These are phyloP conservation scores for Abrostola tripartita DNA, from an alignment of 2,888 invertebrate species.

Conservation along the genomic window DNA sequence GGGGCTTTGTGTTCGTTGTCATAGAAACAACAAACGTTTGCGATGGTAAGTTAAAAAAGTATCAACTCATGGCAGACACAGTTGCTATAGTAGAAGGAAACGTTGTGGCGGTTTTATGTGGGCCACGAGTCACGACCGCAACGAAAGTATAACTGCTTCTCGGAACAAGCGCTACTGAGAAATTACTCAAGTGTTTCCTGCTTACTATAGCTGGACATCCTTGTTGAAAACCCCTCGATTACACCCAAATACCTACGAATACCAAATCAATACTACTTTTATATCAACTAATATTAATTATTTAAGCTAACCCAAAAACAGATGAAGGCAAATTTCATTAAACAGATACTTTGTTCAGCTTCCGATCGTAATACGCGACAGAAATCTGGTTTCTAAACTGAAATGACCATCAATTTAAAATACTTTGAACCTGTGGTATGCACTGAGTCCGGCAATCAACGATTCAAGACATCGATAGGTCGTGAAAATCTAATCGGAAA, in stretches of 20 bases:
- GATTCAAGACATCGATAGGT: slow-evolving; percentile 44
- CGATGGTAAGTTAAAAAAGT: too few relatives aligned
- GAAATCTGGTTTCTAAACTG: too few relatives aligned
- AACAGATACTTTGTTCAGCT: too few relatives aligned
- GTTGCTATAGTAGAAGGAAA: slow-evolving; percentile 9
- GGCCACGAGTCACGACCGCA: slow-evolving; percentile 26
- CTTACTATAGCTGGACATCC: slow-evolving; percentile 8
- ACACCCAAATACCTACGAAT: background rate
- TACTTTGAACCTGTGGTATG: slow-evolving; percentile 22
- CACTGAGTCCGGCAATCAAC: slow-evolving; percentile 32
- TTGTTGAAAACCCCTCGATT: slow-evolving; percentile 23
- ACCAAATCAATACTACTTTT: too few relatives aligned
- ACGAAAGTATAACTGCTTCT: slow-evolving; percentile 41
- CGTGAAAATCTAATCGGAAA: slow-evolving; percentile 52
- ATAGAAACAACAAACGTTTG: too few relatives aligned
- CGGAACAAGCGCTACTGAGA: slow-evolving; percentile 20
- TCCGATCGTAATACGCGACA: too few relatives aligned
- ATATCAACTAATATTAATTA: too few relatives aligned
- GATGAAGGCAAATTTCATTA: background rate
- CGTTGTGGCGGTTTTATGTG: slow-evolving; percentile 30
- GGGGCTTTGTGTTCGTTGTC: too few relatives aligned
- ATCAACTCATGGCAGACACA: too few relatives aligned
- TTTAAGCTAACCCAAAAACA: too few relatives aligned
- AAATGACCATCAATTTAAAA: too few relatives aligned
- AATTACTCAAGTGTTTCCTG: slow-evolving; percentile 30